Percentiles rank a stretch among this genome's conserved stretches.
Conservation (phyloP, 2,888 invertebrate genomes). For the Eubasilissa splendida region DNA sequence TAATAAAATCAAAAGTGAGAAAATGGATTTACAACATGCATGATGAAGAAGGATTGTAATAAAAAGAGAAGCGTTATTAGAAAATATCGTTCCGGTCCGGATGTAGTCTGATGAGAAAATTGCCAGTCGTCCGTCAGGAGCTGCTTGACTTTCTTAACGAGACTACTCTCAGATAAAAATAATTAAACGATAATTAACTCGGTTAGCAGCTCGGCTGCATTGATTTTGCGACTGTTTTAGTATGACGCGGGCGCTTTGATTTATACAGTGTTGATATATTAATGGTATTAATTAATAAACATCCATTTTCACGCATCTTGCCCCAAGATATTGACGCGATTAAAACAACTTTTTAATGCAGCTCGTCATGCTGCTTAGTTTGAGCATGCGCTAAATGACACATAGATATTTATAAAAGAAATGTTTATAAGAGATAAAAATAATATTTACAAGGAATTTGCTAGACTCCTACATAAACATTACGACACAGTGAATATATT, state of each 20-base stretch:
- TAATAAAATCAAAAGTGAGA: too few relatives aligned
- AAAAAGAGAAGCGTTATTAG: not conserved
- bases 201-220: constrained; percentile 3
- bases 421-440: too few relatives aligned
- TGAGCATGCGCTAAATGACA: not conserved
- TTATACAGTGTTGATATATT: constrained; percentile 20
- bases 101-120: not conserved
- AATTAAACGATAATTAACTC: constrained; percentile 32
- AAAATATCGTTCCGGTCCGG: not conserved
- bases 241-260: constrained; percentile 20
- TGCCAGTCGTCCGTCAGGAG: not conserved
- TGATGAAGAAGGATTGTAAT: too few relatives aligned
- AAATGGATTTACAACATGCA: too few relatives aligned
- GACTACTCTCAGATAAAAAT: not conserved
- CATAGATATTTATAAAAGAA: not conserved
- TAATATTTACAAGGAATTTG: too few relatives aligned
- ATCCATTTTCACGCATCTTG: constrained; percentile 13
- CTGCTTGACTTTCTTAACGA: not conserved
- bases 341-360: not conserved
- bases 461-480: too few relatives aligned
- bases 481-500: too few relatives aligned
- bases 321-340: not conserved
- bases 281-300: constrained; percentile 24
- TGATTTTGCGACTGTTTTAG: constrained; percentile 28
- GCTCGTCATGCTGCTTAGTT: not conserved